Conservation (phyloP, 2,888 invertebrate species). For the Resseliella maxima region DNA sequence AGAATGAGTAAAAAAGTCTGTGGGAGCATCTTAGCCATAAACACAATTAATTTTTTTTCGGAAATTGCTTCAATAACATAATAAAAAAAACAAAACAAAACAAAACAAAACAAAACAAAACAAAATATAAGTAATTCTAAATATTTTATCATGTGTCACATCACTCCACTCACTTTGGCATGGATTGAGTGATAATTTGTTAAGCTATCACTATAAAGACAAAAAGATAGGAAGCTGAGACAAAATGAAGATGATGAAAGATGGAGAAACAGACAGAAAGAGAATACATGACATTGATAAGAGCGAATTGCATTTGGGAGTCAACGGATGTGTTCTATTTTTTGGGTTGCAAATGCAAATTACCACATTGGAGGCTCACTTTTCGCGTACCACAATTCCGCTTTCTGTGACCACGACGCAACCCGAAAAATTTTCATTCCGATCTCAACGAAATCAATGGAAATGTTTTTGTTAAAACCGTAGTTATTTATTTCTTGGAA, state of each 20-base stretch:
- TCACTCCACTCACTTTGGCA: neutral
- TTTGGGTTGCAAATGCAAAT: constrained; percentile 2
- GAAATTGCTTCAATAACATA: no score
- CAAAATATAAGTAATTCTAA: neutral
- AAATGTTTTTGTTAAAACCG: constrained; percentile 24
- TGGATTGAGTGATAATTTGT: neutral
- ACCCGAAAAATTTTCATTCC: neutral
- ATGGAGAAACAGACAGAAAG: no score
- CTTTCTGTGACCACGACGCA: neutral
- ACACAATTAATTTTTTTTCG: no score
- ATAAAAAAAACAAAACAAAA: no score
- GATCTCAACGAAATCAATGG: neutral
- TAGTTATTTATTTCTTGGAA: constrained; percentile 7
- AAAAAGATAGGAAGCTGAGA: neutral
- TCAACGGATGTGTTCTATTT: neutral
- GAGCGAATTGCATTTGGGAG: neutral
- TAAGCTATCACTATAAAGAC: neutral
- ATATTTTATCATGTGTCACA: neutral
- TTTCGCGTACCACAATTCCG: no score
- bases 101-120: neutral
- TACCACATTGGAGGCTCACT: no score
- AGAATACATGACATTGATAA: no score
- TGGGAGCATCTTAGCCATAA: no score
- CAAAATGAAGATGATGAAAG: no score
- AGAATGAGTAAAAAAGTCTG: no score